These are phyloP conservation scores for Solen grandis DNA, from an alignment of 1,140 invertebrate species.

Conservation along the genomic window DNA sequence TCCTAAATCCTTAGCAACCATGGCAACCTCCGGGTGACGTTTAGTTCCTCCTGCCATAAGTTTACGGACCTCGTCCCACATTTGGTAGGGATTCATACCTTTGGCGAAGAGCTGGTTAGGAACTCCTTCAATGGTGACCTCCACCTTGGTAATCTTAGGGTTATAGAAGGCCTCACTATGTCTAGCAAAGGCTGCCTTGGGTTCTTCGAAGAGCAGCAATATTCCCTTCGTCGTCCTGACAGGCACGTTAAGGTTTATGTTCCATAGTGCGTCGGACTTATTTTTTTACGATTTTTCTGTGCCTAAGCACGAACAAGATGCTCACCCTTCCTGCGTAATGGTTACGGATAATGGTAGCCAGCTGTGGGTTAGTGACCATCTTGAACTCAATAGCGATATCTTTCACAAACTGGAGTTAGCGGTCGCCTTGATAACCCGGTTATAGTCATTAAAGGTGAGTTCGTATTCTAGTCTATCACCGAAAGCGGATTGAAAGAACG, in stretches of 20 bases:
- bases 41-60: not conserved
- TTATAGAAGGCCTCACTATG: slow-evolving; percentile 33
- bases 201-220: slow-evolving; percentile 39
- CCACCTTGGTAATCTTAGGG: slow-evolving; percentile 42
- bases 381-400: slow-evolving; percentile 36
- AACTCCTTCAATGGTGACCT: slow-evolving; percentile 35
- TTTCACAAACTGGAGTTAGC: slow-evolving; percentile 17
- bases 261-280: slow-evolving; percentile 4
- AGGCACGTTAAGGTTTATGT: slow-evolving; percentile 43
- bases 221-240: slow-evolving; percentile 14
- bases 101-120: slow-evolving; percentile 36
- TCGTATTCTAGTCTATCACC: slow-evolving; percentile 24
- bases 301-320: slow-evolving; percentile 6
- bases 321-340: not conserved
- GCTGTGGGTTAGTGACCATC: slow-evolving; percentile 1
- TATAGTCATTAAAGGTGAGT: slow-evolving; percentile 40
- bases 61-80: slow-evolving; percentile 17
- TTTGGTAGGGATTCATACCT: slow-evolving; percentile 29
- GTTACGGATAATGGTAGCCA: not conserved
- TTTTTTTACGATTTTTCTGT: not conserved
- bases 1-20: not conserved
- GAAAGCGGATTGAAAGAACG: slow-evolving; percentile 13
- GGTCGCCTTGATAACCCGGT: not conserved
- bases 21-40: not conserved
- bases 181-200: not conserved